Evolutionary conservation across 2,888 invertebrate genomes (phyloP).

Genomic region (Standfussiana lucernea): DNA sequence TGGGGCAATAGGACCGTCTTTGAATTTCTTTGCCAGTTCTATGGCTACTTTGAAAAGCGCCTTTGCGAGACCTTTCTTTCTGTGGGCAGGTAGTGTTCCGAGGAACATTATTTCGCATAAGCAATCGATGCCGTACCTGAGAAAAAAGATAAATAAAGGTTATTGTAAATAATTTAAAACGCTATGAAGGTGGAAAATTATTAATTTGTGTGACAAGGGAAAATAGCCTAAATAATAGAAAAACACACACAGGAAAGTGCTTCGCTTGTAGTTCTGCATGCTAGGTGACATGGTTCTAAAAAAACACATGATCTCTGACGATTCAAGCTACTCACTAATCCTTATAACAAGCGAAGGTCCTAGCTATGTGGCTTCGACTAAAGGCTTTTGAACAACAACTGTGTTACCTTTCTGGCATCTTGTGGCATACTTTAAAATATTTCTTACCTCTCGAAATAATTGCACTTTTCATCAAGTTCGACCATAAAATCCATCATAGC

Average conservation of each 20-base stretch:
- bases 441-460: constrained; percentile 91
- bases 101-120: constrained; percentile 93
- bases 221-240: neutral
- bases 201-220: neutral
- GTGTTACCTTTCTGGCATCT: neutral
- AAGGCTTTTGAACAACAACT: neutral
- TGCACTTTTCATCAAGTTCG: constrained; percentile 89
- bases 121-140: constrained; percentile 90
- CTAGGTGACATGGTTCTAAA: neutral
- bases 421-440: neutral
- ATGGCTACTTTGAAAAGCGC: constrained; percentile 89
- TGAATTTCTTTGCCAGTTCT: constrained; percentile 86
- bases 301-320: too few species aligned
- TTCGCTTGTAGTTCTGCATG: too few species aligned
- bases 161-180: too few species aligned
- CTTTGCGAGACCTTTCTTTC: constrained; percentile 88
- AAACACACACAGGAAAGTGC: neutral
- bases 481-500: constrained; percentile 92
- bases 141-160: constrained; percentile 46
- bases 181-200: neutral
- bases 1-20: constrained; percentile 79
- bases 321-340: neutral
- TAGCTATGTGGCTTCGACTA: neutral
- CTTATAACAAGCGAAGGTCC: neutral
- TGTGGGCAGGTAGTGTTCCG: constrained; percentile 89